Conservation (phyloP, 2,797 vertebrate species). For the Brachyrhaphis roseni region DNA sequence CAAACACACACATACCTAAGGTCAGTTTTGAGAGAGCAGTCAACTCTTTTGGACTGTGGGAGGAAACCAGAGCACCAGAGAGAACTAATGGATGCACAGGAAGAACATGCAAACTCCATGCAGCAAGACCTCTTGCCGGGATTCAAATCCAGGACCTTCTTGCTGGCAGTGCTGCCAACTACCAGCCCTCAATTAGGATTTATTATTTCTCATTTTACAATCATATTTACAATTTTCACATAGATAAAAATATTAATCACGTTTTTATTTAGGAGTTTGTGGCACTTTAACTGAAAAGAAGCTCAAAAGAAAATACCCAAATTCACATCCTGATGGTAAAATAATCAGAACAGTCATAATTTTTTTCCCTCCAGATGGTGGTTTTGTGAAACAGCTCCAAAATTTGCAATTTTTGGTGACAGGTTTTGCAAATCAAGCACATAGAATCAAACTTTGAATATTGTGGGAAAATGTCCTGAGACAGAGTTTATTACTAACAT, state of each 20-base stretch:
- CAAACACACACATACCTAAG: not conserved
- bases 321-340: not conserved
- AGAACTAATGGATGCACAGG: not conserved
- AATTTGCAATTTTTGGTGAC: slow-evolving; percentile 43
- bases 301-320: not conserved
- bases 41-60: not conserved
- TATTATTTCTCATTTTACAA: not conserved
- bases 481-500: not conserved
- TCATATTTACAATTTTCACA: not conserved
- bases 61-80: not conserved
- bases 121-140: not conserved
- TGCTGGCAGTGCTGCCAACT: not conserved
- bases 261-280: not conserved
- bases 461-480: not conserved
- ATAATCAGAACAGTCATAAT: no score
- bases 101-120: not conserved
- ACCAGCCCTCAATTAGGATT: not conserved
- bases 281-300: not conserved
- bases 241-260: not conserved
- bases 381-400: slow-evolving; percentile 37
- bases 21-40: not conserved
- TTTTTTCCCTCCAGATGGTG: not conserved
- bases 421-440: slow-evolving; percentile 52
- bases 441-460: slow-evolving; percentile 55
- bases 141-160: not conserved